Base-by-base conservation (phyloP, 2,113 vertebrate genomes). In the Clarias gariepinus region DNA sequence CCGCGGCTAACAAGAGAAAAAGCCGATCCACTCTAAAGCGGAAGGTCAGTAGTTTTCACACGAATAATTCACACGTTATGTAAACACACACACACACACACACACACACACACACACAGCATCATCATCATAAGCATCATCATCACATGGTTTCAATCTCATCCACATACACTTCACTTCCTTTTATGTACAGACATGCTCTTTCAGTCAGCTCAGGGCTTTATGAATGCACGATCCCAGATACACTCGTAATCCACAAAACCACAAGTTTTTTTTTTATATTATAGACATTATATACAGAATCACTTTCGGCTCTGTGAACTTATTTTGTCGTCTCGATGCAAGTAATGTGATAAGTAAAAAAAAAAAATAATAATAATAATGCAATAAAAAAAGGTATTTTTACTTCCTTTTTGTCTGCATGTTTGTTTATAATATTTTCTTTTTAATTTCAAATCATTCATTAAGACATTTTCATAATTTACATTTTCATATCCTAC, bases 1-100 rank as follows among this genome's bases (percentile, higher is more conserved):
- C 83, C 68, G 33, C 33, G 73, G 85, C 73, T 87, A 86, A 69
- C 85, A 89, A 88, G 86, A 81, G 66, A 88, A 91, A 90, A 85
- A 63, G 69, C 81, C 21, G 68, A 87, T 87, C 89, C 80, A 81
- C 88, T 87, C 36, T 15, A 23, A 41, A 76, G 76, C 71, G 86
- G 81, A 87, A 86, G 77, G 58, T 79, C 63, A 81, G 58, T 83
- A 87, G 88, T 33, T 61, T 71, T 81, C 86, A 53, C 47, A 53
- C 71, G 82, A 36, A 81, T 18, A 36, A 64, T 82, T 68, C 36
- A 86, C 85, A 86, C 25, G 23, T 47, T 53, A 53, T 8, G 36
- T 64, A 64, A 81, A 60, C 84, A 78, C 83, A 81, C 77, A 63
- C 87, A 81, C 33, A 41, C 61, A 41, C 83, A 47, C 68, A 76